These are phyloP conservation scores for Trachymyrmex septentrionalis DNA, from an alignment of 1,140 invertebrate genomes.

Conservation along the genomic window DNA sequence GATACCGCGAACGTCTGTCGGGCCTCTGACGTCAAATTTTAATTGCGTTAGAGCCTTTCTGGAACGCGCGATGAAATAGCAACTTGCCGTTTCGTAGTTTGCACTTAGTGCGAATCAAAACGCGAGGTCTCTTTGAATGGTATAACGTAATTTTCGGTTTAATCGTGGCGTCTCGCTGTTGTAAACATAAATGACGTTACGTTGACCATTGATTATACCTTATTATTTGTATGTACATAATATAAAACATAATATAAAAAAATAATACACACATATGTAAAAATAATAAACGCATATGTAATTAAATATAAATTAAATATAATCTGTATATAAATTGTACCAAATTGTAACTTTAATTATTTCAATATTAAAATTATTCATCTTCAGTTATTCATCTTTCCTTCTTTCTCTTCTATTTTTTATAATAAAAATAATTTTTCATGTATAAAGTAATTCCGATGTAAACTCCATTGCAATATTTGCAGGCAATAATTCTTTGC, in stretches of 20 bases:
- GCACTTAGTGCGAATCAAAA: slow-evolving; percentile 61
- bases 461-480: slow-evolving; percentile 8
- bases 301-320: not conserved
- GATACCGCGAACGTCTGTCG: slow-evolving; percentile 50
- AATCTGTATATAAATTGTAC: not conserved
- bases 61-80: slow-evolving; percentile 57
- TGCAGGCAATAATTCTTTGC: slow-evolving; percentile 41
- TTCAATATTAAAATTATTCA: not conserved
- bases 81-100: slow-evolving; percentile 45
- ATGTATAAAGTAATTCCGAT: slow-evolving; percentile 40
- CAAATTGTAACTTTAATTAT: slow-evolving; percentile 32
- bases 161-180: slow-evolving; percentile 23
- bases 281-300: not conserved
- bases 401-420: not conserved
- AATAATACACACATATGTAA: not conserved
- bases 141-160: slow-evolving; percentile 43
- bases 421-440: slow-evolving; percentile 30
- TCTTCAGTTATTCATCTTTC: not conserved
- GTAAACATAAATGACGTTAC: slow-evolving; percentile 41
- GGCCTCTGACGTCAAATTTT: slow-evolving; percentile 68
- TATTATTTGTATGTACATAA: slow-evolving; percentile 30
- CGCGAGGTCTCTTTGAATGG: slow-evolving; percentile 45
- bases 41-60: slow-evolving; percentile 72
- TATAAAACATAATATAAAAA: slow-evolving; percentile 36
- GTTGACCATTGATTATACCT: slow-evolving; percentile 27